phyloP scores from a whole-genome alignment of 1,140 invertebrate genomes.

The Drosophila kohkoa region DNA sequence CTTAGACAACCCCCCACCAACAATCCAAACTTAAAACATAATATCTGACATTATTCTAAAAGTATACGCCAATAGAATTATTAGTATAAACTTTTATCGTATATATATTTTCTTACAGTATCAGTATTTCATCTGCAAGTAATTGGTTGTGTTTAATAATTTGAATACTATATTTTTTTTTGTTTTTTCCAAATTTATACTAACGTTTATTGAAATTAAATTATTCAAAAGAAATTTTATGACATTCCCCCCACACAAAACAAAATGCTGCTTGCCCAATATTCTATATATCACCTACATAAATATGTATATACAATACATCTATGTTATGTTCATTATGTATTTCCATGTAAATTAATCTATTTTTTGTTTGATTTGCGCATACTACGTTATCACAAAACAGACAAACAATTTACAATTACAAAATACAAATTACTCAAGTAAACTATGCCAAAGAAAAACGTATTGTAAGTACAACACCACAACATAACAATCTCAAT shows the following conservation, averaged over 20 bases:
- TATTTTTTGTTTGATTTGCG: slow-evolving; percentile 13
- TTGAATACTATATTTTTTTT: slow-evolving; percentile 7
- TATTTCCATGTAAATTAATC: slow-evolving; percentile 14
- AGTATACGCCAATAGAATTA: slow-evolving; percentile 75
- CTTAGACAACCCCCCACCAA: neutral
- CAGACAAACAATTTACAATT: slow-evolving; percentile 61
- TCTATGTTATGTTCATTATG: neutral
- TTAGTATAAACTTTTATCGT: slow-evolving; percentile 59
- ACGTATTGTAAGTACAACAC: slow-evolving; percentile 59
- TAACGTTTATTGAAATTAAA: slow-evolving; percentile 36
- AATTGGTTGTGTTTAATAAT: slow-evolving; percentile 67
- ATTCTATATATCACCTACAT: neutral
- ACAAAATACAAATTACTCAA: slow-evolving; percentile 37
- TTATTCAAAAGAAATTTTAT: slow-evolving; percentile 65
- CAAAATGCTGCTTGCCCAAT: slow-evolving; percentile 62
- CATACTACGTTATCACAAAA: slow-evolving; percentile 26
- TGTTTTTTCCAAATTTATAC: slow-evolving; percentile 62
- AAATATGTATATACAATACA: neutral
- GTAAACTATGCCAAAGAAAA: slow-evolving; percentile 11
- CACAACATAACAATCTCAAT: slow-evolving; percentile 1
- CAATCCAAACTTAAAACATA: slow-evolving; percentile 7
- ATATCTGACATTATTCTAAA: slow-evolving; percentile 42
- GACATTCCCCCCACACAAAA: slow-evolving; percentile 59
- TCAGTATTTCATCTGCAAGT: slow-evolving; percentile 69
- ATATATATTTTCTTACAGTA: slow-evolving; percentile 69